Base-by-base conservation (phyloP, 2,888 invertebrate species). In the Athetis lepigone region DNA sequence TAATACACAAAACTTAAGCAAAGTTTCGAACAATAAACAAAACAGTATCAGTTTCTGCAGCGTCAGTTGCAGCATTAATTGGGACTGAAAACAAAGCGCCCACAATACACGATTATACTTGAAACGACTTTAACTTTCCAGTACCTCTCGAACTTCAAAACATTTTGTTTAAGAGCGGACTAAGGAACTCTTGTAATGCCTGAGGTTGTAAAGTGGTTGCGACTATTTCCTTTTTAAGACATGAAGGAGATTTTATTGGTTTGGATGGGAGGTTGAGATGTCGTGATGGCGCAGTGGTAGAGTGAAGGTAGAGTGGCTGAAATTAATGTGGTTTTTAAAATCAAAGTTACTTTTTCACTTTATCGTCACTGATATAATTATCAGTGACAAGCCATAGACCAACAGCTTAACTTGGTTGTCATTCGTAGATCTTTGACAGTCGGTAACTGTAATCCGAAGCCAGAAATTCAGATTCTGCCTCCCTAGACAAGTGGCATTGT, bases 41-140 rank as follows among this genome's bases (percentile, higher is more conserved):
- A 56, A 59, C 54, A 55, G 39, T 50, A 65, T 54, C 43, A 51
- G 16, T 29, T 36, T 19, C 9, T 19, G 43, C 25, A 33, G 33
- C 16, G 42, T 33, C 33, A 13, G 46, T 56, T 70, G 75, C 79
- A 80, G 40, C 54, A 72, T 75, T 79, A 77, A 83, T 79, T 77
- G 71, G 70, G 72, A 76, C 64, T 75, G 36, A 25, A n/a, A 63
- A 80, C 77, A 78, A 77, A 80, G 78, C 77, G 62, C 55, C 70
- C 77, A 79, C 84, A 85, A 85, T 82, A 83, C 85, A 75, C 79
- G 79, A 79, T 82, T 84, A 11, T 27, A 82, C 85, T 85, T 81
- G 84, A 80, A 83, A 86, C 86, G 85, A 84, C 84, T 85, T 78
- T 67, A 81, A 80, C 78, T 84, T 61, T 56, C 56, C 69, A 81